A percentile compares a stretch with the other conserved stretches of the same genome.
Conservation (phyloP, 2,888 invertebrate genomes). For the Tinea trinotella region DNA sequence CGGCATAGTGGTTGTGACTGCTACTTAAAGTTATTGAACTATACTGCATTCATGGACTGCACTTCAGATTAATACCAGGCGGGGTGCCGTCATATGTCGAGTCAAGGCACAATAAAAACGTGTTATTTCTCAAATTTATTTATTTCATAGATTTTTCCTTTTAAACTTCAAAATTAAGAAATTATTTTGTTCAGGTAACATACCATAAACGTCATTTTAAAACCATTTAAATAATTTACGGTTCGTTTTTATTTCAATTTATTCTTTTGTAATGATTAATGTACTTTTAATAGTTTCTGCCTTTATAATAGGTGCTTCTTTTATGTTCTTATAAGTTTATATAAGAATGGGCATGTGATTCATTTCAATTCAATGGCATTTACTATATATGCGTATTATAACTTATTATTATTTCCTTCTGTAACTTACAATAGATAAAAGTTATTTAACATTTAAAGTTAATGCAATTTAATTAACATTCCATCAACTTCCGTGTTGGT, state of each 20-base stretch:
- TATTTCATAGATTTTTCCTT: too few relatives aligned
- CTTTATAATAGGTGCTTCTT: neutral
- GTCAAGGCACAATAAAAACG: too few relatives aligned
- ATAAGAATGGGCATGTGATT: neutral
- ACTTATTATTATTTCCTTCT: neutral
- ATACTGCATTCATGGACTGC: too few relatives aligned
- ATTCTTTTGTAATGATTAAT: constrained; percentile 1
- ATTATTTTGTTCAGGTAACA: too few relatives aligned
- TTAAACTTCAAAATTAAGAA: too few relatives aligned
- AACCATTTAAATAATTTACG: neutral
- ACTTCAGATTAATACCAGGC: too few relatives aligned
- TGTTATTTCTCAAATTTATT: too few relatives aligned
- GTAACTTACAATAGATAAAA: neutral
- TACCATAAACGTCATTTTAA: too few relatives aligned
- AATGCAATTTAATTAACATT: neutral
- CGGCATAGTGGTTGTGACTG: too few relatives aligned
- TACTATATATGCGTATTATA: neutral
- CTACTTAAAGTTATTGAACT: too few relatives aligned
- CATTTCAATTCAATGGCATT: neutral
- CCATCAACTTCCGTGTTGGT: neutral
- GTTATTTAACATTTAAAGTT: too few relatives aligned
- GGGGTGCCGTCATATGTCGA: too few relatives aligned
- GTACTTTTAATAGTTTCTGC: neutral
- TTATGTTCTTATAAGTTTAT: neutral
- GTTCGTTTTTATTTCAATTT: neutral